A percentile compares a stretch with the other conserved stretches of the same genome.
phyloP scores from a whole-genome alignment of 2,888 invertebrate genomes.

The Ochropleura leucogaster region DNA sequence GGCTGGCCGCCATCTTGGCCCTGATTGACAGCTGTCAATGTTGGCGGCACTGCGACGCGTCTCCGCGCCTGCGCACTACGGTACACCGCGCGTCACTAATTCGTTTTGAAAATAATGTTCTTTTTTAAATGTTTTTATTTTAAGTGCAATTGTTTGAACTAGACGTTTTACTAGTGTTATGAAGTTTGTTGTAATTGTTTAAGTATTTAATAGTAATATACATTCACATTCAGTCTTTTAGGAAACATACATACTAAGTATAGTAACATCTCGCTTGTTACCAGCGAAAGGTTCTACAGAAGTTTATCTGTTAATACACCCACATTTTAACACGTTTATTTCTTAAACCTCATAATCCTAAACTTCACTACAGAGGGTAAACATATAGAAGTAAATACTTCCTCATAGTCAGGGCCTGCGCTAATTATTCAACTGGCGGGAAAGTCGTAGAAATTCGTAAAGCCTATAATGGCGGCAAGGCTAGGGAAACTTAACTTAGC shows the following conservation, averaged over 20 bases:
- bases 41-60: constrained; percentile 89
- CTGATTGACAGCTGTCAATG: constrained; percentile 91
- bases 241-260: neutral
- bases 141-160: constrained; percentile 45
- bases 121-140: constrained; percentile 56
- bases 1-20: constrained; percentile 88
- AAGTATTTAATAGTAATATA: neutral
- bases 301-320: neutral
- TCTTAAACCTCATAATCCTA: neutral
- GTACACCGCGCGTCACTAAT: constrained; percentile 81
- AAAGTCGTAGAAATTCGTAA: constrained; percentile 38
- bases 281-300: neutral
- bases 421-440: constrained; percentile 36
- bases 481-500: constrained; percentile 10
- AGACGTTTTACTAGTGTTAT: constrained; percentile 15
- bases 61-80: constrained; percentile 83
- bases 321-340: neutral
- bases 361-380: neutral
- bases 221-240: neutral
- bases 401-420: constrained; percentile 16
- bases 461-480: constrained; percentile 9
- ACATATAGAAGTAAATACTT: constrained; percentile 20
- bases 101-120: constrained; percentile 75
- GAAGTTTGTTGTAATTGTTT: constrained; percentile 18
- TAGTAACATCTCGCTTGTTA: neutral